Base-by-base conservation (phyloP, 2,888 invertebrate species). In the Crocallis elinguaria region DNA sequence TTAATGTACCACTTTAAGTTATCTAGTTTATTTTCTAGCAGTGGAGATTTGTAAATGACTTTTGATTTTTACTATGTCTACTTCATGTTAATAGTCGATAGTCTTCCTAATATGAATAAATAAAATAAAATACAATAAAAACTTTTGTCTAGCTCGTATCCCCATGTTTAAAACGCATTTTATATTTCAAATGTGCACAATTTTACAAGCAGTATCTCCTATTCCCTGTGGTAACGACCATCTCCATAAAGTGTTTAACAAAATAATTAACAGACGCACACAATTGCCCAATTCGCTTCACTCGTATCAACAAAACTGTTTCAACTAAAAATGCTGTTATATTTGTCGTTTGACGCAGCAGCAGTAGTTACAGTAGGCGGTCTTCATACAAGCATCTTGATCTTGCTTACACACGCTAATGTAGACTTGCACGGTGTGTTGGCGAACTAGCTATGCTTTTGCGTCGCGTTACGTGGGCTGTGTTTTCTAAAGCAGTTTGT, bases 271-370 rank as follows among this genome's bases (percentile, higher is more conserved):
- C 38, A 32, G 4, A 8, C 5, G 13, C 8, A n/a, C 33, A 23
- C 41, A 16, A 32, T 14, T 12, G 13, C 39, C 27, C 11, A 16
- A 37, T 43, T 43, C 32, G 37, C n/a, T 25, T 39, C 39, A 42
- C 41, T 30, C 32, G 41, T 41, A 23, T 36, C 12, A 36, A 48
- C 25, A 27, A 3, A 37, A 13, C 13, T 23, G 4, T 14, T 37
- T 23, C 7, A 37, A 30, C 30, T 37, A 30, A 37, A 46, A 3
- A 42, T 14, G 32, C 21, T 9, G 16, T 25, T 3, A 12, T 21
- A 13, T 45, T 4, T 37, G 21, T n/a, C n/a, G n/a, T 13, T 13
- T 14, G 30, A 9, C 8, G 9, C 2, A 11, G 8, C 12, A 9
- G 8, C 19, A n/a, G 13, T 37, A 45, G 13, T 1, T 12, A 36